Conservation (phyloP, 2,113 vertebrate species). For the Willisornis vidua region DNA sequence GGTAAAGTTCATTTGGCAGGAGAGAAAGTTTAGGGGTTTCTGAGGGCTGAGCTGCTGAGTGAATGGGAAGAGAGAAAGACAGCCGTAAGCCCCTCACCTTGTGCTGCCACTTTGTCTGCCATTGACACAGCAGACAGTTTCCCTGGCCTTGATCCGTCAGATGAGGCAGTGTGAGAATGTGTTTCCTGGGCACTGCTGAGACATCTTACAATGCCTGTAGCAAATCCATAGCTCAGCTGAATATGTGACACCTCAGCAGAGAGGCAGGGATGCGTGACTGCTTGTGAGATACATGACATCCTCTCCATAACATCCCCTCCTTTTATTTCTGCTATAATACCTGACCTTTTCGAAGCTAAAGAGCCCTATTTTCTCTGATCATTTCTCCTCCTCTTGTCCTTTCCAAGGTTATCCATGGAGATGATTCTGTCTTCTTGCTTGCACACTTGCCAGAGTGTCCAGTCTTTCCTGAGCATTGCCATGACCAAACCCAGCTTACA, state of each 20-base stretch:
- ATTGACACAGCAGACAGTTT: not conserved
- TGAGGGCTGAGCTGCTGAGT: not conserved
- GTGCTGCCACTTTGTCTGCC: rapidly evolving
- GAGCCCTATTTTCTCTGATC: not conserved
- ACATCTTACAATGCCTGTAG: not conserved
- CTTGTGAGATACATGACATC: not conserved
- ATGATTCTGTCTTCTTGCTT: not conserved
- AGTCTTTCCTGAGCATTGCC: not conserved
- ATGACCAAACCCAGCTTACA: not conserved
- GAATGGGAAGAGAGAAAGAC: not conserved
- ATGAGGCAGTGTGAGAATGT: not conserved
- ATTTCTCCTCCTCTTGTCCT: not conserved
- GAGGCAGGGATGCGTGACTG: not conserved
- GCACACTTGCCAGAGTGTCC: not conserved
- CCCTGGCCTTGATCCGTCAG: not conserved
- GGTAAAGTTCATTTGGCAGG: not conserved
- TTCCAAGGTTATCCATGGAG: not conserved
- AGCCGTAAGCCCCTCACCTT: not conserved
- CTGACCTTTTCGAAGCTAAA: not conserved
- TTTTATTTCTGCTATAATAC: not conserved
- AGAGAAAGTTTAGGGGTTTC: not conserved
- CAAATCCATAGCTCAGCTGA: not conserved
- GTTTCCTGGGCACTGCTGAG: not conserved
- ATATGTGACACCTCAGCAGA: not conserved
- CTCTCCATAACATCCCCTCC: not conserved